Percentiles rank a stretch among this genome's conserved stretches.
Evolutionary conservation across 2,888 invertebrate genomes (phyloP).

Genomic region (Cordilura impudica): DNA sequence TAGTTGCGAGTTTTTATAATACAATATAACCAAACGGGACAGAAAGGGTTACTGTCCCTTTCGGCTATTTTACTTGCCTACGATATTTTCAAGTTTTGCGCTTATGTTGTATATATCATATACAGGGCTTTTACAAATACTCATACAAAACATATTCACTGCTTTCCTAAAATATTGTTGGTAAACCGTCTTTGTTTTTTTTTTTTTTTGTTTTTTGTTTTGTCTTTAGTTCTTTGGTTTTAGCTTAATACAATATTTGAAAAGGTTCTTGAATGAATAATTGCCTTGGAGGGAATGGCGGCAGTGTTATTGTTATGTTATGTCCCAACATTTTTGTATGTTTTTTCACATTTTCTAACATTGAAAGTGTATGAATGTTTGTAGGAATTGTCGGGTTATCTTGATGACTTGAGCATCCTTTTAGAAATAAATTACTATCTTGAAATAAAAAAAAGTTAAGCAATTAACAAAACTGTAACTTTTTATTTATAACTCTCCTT

Average conservation of each 20-base stretch:
- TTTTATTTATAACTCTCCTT: slow-evolving; percentile 55
- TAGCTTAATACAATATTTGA: slow-evolving; percentile 7
- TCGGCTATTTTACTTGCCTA: slow-evolving; percentile 29
- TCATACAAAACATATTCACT: too few species aligned
- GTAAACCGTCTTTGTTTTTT: neutral
- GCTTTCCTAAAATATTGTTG: too few species aligned
- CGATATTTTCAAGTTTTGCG: slow-evolving; percentile 14
- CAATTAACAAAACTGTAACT: slow-evolving; percentile 75
- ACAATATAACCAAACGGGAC: neutral
- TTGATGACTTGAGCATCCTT: slow-evolving; percentile 61
- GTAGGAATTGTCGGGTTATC: slow-evolving; percentile 47
- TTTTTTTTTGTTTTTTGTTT: neutral
- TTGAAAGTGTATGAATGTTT: slow-evolving; percentile 10
- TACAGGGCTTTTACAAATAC: too few species aligned
- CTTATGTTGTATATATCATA: too few species aligned
- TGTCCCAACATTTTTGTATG: neutral
- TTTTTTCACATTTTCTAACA: neutral
- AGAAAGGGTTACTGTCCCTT: slow-evolving; percentile 35
- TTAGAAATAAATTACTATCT: slow-evolving; percentile 63
- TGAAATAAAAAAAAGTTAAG: slow-evolving; percentile 74
- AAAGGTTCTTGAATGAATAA: slow-evolving; percentile 20
- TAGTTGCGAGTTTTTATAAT: too few species aligned
- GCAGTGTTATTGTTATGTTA: neutral
- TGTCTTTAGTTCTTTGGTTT: slow-evolving; percentile 15
- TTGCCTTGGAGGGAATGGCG: neutral